Conservation (phyloP, 2,113 vertebrate genomes). For the Plestiodon gilberti region DNA sequence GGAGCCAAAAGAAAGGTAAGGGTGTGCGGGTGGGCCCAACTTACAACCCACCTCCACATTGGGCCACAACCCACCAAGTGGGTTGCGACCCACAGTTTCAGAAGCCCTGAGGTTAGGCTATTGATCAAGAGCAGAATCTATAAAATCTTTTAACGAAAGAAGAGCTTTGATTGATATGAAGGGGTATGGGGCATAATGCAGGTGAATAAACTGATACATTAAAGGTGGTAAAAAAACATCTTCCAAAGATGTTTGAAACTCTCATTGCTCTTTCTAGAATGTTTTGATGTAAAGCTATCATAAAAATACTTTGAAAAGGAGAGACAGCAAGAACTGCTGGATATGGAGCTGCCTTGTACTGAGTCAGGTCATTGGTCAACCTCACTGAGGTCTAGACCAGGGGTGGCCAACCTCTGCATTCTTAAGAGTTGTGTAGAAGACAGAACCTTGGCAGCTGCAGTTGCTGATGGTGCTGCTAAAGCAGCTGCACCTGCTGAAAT, state of each 20-base stretch:
- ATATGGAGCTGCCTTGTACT: neutral
- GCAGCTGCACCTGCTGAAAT: too few relatives aligned
- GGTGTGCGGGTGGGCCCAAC: too few relatives aligned
- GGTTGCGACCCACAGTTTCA: too few relatives aligned
- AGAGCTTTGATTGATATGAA: neutral
- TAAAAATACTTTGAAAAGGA: neutral
- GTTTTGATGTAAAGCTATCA: neutral
- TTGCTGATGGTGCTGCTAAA: too few relatives aligned
- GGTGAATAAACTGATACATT: neutral
- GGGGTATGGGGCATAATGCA: neutral
- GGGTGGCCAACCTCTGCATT: too few relatives aligned
- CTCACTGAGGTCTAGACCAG: neutral
- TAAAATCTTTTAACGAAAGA: neutral
- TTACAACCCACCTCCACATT: too few relatives aligned
- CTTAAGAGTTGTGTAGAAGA: too few relatives aligned
- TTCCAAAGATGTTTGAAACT: neutral
- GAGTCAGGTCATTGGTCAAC: too few relatives aligned
- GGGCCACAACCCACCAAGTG: too few relatives aligned
- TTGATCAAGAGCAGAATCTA: neutral
- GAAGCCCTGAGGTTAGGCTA: too few relatives aligned
- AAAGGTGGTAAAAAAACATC: neutral
- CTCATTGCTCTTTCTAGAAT: neutral
- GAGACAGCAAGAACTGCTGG: neutral
- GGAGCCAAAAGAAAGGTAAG: too few relatives aligned
- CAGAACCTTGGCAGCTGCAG: too few relatives aligned